Evolutionary conservation across 2,888 invertebrate genomes (phyloP).

Genomic region (Alcis repandata): DNA sequence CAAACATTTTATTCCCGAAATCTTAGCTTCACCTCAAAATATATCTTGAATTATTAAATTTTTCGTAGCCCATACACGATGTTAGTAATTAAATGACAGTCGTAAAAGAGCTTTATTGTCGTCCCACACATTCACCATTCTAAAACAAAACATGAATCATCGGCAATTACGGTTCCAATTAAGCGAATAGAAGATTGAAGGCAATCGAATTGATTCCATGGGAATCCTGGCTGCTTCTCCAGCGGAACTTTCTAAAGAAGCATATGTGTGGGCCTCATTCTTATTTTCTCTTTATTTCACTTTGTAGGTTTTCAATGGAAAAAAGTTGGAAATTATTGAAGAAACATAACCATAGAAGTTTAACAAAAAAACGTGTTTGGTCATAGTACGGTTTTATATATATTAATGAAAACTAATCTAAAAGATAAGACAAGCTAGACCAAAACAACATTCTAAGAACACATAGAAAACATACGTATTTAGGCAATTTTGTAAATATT

Average conservation of each 20-base stretch:
- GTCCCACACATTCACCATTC: slow-evolving; percentile 35
- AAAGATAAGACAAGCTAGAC: no score
- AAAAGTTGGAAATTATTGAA: no score
- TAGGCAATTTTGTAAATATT: no score
- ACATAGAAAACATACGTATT: no score
- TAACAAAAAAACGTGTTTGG: no score
- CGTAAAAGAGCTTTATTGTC: slow-evolving; percentile 32
- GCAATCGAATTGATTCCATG: slow-evolving; percentile 70
- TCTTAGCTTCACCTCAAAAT: background rate
- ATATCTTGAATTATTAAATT: background rate
- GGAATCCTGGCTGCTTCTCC: slow-evolving; percentile 64
- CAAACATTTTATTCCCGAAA: background rate
- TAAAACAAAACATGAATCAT: slow-evolving; percentile 36
- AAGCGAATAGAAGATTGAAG: slow-evolving; percentile 41
- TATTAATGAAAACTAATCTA: no score
- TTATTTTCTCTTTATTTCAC: background rate
- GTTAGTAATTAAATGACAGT: slow-evolving; percentile 20
- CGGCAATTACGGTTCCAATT: slow-evolving; percentile 37
- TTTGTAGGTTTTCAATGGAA: background rate
- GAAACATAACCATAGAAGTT: no score
- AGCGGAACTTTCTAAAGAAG: slow-evolving; percentile 49
- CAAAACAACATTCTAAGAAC: no score
- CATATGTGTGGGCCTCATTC: background rate
- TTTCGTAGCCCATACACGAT: slow-evolving; percentile 8
- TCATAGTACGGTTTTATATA: no score